phyloP scores from a whole-genome alignment of 2,113 vertebrate species.

The Asarcornis scutulata region DNA sequence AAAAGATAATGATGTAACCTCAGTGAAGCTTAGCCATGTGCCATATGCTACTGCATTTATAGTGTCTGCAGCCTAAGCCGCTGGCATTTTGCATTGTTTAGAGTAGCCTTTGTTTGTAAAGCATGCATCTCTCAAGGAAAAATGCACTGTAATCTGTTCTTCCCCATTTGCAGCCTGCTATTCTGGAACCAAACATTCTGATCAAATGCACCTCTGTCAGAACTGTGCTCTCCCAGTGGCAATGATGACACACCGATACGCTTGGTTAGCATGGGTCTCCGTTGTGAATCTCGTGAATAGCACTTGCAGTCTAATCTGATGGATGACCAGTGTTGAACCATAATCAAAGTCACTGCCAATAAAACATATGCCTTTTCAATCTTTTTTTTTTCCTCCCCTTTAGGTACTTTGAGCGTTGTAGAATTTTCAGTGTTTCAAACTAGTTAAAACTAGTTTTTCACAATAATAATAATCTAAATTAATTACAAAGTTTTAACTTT shows the following conservation, averaged over 20 bases:
- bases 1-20: neutral
- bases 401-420: neutral
- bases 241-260: neutral
- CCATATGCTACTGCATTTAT: neutral
- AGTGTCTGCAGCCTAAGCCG: neutral
- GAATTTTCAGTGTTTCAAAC: neutral
- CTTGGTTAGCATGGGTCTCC: neutral
- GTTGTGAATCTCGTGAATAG: neutral
- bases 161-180: neutral
- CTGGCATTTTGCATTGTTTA: neutral
- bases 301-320: neutral
- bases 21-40: neutral
- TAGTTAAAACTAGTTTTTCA: neutral
- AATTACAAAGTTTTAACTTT: neutral
- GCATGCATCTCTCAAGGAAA: neutral
- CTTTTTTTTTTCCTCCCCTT: neutral
- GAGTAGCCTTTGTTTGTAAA: neutral
- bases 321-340: neutral
- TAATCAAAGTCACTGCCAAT: neutral
- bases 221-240: neutral
- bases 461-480: too few species aligned
- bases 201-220: neutral
- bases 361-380: neutral
- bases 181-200: neutral
- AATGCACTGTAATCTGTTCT: neutral